Evolutionary conservation across 2,888 invertebrate genomes (phyloP).

Genomic region (Leucophenga montana): DNA sequence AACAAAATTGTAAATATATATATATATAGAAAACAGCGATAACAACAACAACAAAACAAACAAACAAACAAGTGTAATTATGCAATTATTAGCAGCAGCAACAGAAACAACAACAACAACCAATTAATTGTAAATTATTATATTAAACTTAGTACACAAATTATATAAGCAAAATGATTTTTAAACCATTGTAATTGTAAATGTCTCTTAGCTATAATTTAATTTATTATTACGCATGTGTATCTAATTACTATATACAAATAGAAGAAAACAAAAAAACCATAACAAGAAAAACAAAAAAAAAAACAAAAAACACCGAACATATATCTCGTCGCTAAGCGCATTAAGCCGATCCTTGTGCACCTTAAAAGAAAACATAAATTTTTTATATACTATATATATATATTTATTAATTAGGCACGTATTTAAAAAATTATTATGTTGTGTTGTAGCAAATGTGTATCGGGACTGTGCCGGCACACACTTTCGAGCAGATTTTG

Average conservation of each 20-base stretch:
- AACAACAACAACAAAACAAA: constrained; percentile 30
- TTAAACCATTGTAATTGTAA: constrained; percentile 51
- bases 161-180: constrained; percentile 54
- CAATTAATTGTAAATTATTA: constrained; percentile 39
- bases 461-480: no score
- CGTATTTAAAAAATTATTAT: constrained; percentile 24
- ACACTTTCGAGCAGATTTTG: no score
- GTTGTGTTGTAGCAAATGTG: constrained; percentile 38
- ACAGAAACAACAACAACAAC: constrained; percentile 26
- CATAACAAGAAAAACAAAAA: background rate
- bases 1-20: constrained; percentile 66
- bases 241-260: constrained; percentile 31
- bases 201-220: constrained; percentile 61
- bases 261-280: constrained; percentile 23
- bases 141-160: constrained; percentile 49
- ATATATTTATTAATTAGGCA: background rate
- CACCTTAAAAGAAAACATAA: constrained; percentile 3
- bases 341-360: constrained; percentile 40
- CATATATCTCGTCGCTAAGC: constrained; percentile 60
- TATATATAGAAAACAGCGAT: constrained; percentile 45
- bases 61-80: constrained; percentile 51
- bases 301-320: constrained; percentile 32
- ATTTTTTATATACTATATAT: constrained; percentile 16
- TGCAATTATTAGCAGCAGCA: constrained; percentile 42
- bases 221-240: constrained; percentile 44